phyloP scores from a whole-genome alignment of 2,113 vertebrate genomes.

The Emberiza fucata region DNA sequence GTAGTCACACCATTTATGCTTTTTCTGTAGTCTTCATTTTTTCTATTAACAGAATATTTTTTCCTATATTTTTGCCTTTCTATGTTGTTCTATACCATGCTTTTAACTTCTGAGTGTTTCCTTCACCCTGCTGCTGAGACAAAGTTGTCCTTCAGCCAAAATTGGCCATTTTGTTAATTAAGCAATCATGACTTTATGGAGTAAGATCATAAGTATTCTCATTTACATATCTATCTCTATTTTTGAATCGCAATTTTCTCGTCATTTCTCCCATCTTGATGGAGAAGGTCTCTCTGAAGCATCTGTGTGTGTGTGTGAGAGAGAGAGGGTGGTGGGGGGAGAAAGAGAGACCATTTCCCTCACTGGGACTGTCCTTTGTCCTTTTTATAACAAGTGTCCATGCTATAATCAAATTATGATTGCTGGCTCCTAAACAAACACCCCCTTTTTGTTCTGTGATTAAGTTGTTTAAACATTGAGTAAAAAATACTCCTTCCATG shows the following conservation, averaged over 20 bases:
- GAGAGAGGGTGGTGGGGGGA: not conserved
- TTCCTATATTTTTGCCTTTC: not conserved
- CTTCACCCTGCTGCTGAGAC: not conserved
- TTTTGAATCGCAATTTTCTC: not conserved
- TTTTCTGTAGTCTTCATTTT: not conserved
- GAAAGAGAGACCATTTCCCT: not conserved
- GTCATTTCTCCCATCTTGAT: not conserved
- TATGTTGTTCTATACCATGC: accelerated
- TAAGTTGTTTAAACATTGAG: not conserved
- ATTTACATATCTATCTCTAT: not conserved
- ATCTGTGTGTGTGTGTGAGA: not conserved
- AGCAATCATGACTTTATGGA: not conserved
- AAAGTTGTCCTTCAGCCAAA: not conserved
- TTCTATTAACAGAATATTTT: not conserved
- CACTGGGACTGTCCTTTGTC: not conserved
- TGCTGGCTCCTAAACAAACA: not conserved
- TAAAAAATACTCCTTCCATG: not conserved
- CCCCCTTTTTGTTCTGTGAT: not conserved
- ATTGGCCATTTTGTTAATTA: conserved; percentile 17
- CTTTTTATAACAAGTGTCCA: not conserved
- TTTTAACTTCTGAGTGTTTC: not conserved
- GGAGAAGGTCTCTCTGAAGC: not conserved
- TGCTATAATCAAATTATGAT: not conserved
- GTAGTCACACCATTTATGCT: not conserved
- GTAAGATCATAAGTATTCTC: not conserved